Evolutionary conservation across 2,113 vertebrate genomes (phyloP).

Genomic region (Sebastes schlegelii): DNA sequence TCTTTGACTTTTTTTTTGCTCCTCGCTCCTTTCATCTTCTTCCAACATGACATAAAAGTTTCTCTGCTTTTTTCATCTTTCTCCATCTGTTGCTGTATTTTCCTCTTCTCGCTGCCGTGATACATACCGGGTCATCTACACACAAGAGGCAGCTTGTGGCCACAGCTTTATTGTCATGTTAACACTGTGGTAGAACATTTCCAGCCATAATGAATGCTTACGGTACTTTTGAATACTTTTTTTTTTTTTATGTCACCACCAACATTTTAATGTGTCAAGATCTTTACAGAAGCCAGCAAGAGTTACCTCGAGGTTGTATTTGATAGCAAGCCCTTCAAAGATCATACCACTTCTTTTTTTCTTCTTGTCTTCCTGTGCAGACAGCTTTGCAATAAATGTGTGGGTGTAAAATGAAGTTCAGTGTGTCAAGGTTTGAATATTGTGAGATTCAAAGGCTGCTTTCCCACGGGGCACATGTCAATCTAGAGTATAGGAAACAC

Average conservation of each 20-base stretch:
- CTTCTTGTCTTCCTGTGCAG: constrained; percentile 22
- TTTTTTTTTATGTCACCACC: neutral
- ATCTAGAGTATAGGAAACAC: constrained; percentile 1
- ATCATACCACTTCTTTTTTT: neutral
- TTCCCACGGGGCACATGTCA: constrained; percentile 10
- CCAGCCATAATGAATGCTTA: neutral
- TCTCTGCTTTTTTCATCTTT: neutral
- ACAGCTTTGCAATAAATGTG: neutral
- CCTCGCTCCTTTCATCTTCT: constrained; percentile 33
- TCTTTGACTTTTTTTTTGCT: constrained; percentile 10
- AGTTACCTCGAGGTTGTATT: neutral
- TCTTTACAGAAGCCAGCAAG: neutral
- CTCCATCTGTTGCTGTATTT: constrained; percentile 41
- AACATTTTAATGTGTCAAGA: neutral
- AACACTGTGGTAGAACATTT: neutral
- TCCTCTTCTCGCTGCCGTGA: neutral
- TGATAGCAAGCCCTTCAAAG: neutral
- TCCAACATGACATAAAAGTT: constrained; percentile 21
- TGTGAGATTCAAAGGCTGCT: neutral
- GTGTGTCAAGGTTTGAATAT: neutral
- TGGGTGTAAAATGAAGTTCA: constrained; percentile 22
- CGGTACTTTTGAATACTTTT: neutral
- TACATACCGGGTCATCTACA: neutral
- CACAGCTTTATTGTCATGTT: neutral
- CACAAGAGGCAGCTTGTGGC: neutral